Base-by-base conservation (phyloP, 2,797 vertebrate species). In the Catamblyrhynchus diadema region DNA sequence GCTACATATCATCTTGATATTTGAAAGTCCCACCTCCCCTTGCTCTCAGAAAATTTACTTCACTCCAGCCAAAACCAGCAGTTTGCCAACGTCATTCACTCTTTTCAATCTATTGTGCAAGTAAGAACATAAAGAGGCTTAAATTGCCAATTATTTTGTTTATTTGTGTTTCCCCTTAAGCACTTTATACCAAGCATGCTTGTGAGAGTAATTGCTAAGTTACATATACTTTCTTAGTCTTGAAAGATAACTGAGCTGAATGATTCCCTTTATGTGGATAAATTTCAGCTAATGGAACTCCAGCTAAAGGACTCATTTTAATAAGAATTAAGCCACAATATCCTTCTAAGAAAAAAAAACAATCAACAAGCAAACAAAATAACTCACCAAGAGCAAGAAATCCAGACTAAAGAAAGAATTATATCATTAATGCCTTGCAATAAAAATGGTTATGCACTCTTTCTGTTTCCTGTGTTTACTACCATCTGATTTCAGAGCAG, bases 101-200 rank as follows among this genome's bases (percentile, higher is more conserved):
- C 28, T 60, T 93, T 85, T 64, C 33, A 60, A 60, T 67, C 53
- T 85, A 33, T 41, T 33, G 10, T 25, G 45, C 25, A 88, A 79
- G 75, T 28, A 28, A 75, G 33, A 79, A 60, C 12, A 59, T 60
- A 39, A 92, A 75, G 41, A 51, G 59, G 15, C 39, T 79, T 75
- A 75, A 74, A 51, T 67, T 66, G 9, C 12, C 42, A 92, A 74
- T 85, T 67, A 47, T 90, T 90, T 79, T 91, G 27, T 81, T 80
- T 93, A 54, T 85, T 87, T 87, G 45, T 86, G 39, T 70, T 94
- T 87, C 23, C 45, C 41, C 45, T 84, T 86, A 50, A 93, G 66
- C 65, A 45, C 12, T 73, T 62, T 53, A 50, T 54, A 54, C 10
- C 10, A 92, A 75, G 7, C 14, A 54, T 18, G 2, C 53, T 90